Conservation (phyloP, 2,888 invertebrate species). For the Eretmocerus hayati region DNA sequence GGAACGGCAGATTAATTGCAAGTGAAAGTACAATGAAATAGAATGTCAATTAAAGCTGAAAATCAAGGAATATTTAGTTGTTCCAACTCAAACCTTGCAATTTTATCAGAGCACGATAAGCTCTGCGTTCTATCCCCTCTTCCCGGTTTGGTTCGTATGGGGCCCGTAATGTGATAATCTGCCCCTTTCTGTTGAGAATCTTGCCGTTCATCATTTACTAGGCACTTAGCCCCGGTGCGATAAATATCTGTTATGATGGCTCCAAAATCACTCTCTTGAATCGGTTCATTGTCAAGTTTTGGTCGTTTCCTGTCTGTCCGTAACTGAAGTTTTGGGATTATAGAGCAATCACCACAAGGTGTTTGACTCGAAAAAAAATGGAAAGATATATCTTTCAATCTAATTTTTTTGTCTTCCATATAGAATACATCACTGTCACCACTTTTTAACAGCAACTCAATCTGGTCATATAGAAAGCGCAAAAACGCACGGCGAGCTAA, state of each 20-base stretch:
- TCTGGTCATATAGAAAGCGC: slow-evolving; percentile 64
- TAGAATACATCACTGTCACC: slow-evolving; percentile 40
- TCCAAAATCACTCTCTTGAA: slow-evolving; percentile 15
- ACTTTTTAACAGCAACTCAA: slow-evolving; percentile 45
- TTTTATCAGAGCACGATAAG: slow-evolving; percentile 91
- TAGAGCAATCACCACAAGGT: slow-evolving; percentile 92
- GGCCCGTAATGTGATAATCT: slow-evolving; percentile 63
- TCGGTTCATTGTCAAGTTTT: slow-evolving; percentile 35
- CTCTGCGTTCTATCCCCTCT: slow-evolving; percentile 82
- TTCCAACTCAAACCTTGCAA: slow-evolving; percentile 52
- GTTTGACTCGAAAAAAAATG: slow-evolving; percentile 81
- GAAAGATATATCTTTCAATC: slow-evolving; percentile 58
- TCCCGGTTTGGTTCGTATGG: slow-evolving; percentile 81
- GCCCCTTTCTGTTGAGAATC: slow-evolving; percentile 56
- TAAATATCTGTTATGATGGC: slow-evolving; percentile 47
- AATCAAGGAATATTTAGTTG: no score
- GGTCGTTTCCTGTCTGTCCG: slow-evolving; percentile 16
- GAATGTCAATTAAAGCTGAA: no score
- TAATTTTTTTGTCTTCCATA: slow-evolving; percentile 43
- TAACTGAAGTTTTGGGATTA: slow-evolving; percentile 55
- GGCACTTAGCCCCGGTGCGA: slow-evolving; percentile 88
- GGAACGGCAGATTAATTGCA: no score
- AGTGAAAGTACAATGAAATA: no score
- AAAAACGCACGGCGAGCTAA: slow-evolving; percentile 77
- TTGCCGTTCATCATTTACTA: slow-evolving; percentile 46